Percentiles rank a stretch among this genome's conserved stretches.
These are phyloP conservation scores for Hipparchia semele DNA, from an alignment of 2,888 invertebrate species.

Conservation along the genomic window DNA sequence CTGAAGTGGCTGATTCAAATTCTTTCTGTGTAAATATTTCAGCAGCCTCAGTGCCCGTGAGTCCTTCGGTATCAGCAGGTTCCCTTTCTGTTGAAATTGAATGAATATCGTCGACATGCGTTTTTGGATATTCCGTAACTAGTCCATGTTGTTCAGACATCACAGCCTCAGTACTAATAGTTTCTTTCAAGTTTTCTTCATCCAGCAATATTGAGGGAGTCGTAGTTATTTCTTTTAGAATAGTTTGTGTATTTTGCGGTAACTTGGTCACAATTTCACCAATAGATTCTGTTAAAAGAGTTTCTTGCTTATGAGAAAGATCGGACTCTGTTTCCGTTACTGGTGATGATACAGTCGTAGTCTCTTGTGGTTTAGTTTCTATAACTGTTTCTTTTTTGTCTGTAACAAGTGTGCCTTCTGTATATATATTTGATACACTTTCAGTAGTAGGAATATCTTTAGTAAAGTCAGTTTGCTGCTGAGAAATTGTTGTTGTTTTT, in stretches of 20 bases:
- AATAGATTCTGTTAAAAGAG: constrained; percentile 11
- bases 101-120: constrained; percentile 1
- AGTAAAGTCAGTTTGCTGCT: constrained; percentile 15
- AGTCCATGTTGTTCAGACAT: constrained; percentile 3
- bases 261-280: constrained; percentile 14
- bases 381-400: constrained; percentile 5
- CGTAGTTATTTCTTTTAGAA: constrained; percentile 22
- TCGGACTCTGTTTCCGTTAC: constrained; percentile 4
- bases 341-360: constrained; percentile 14
- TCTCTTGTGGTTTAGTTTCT: constrained; percentile 8
- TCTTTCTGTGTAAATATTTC: constrained; percentile 11
- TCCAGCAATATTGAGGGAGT: constrained; percentile 22
- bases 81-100: background rate
- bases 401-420: constrained; percentile 13
- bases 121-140: background rate
- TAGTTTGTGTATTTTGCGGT: constrained; percentile 9
- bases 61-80: constrained; percentile 4
- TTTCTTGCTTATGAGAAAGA: constrained; percentile 15
- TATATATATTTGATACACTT: background rate
- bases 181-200: constrained; percentile 11
- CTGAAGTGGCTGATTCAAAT: constrained; percentile 1
- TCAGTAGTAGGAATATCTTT: background rate
- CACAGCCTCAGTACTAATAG: constrained; percentile 1
- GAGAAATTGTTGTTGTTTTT: constrained; percentile 23
- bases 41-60: constrained; percentile 24